A percentile compares a stretch with the other conserved stretches of the same genome.
Evolutionary conservation across 2,888 invertebrate genomes (phyloP).

Genomic region (Sinodicranocentrus sp.): DNA sequence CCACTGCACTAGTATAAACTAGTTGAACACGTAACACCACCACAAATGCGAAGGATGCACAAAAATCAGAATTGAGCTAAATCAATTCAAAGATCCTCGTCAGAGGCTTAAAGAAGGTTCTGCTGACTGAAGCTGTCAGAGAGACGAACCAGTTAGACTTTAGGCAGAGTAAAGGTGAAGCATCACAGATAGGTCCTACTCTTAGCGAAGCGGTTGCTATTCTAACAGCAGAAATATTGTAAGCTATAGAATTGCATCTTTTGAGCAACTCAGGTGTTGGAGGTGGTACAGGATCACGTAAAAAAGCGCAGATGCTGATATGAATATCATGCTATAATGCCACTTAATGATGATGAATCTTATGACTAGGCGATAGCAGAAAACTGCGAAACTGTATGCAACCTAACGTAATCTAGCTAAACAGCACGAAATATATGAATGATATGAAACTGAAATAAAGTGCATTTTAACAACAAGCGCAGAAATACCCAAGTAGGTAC

Average conservation of each 20-base stretch:
- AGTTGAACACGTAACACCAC: no score
- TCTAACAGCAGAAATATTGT: conserved; percentile 27
- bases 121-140: conserved; percentile 7
- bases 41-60: no score
- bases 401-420: not conserved
- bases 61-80: not conserved
- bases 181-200: conserved; percentile 29
- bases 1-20: not conserved
- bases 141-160: not conserved
- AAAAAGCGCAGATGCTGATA: not conserved
- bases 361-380: not conserved
- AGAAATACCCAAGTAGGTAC: not conserved
- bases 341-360: not conserved
- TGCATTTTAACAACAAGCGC: not conserved
- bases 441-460: not conserved
- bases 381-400: not conserved
- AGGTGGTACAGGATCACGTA: not conserved
- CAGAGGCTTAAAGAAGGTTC: not conserved
- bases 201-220: conserved; percentile 44
- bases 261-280: not conserved
- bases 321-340: conserved; percentile 1
- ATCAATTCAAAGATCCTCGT: no score
- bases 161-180: not conserved
- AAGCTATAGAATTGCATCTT: not conserved
- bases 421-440: not conserved